Evolutionary conservation across 2,888 invertebrate species (phyloP).

Genomic region (Amblyjoppa fuscipennis): DNA sequence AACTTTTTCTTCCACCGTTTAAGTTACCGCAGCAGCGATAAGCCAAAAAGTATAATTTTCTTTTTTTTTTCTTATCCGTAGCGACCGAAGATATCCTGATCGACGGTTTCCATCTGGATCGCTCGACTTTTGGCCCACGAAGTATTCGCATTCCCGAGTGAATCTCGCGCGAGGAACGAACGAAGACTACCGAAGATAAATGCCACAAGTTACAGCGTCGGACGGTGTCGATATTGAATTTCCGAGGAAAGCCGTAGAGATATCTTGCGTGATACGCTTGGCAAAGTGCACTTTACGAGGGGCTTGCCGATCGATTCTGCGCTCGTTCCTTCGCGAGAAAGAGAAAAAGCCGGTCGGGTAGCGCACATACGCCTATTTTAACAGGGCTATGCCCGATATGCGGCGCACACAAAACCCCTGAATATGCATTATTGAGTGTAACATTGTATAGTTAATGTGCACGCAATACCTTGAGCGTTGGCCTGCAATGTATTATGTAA

Average conservation of each 20-base stretch:
- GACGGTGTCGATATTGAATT: conserved; percentile 59
- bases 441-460: conserved; percentile 15
- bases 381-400: background rate
- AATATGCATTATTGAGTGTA: conserved; percentile 10
- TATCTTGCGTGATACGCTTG: conserved; percentile 31
- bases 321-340: conserved; percentile 16
- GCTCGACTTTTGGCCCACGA: no score
- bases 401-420: background rate
- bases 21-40: no score
- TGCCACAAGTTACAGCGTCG: conserved; percentile 28
- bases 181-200: conserved; percentile 18
- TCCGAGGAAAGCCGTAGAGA: conserved; percentile 29
- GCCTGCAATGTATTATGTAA: background rate
- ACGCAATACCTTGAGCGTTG: conserved; percentile 11
- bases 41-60: no score
- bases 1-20: no score
- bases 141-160: no score
- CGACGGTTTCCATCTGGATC: no score
- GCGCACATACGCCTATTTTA: background rate
- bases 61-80: no score
- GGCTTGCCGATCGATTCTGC: conserved; percentile 40
- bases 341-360: background rate
- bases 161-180: background rate
- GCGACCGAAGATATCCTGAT: no score
- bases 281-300: conserved; percentile 63